Evolutionary conservation across 2,888 invertebrate species (phyloP).

Genomic region (Cecidostiba fungosa): DNA sequence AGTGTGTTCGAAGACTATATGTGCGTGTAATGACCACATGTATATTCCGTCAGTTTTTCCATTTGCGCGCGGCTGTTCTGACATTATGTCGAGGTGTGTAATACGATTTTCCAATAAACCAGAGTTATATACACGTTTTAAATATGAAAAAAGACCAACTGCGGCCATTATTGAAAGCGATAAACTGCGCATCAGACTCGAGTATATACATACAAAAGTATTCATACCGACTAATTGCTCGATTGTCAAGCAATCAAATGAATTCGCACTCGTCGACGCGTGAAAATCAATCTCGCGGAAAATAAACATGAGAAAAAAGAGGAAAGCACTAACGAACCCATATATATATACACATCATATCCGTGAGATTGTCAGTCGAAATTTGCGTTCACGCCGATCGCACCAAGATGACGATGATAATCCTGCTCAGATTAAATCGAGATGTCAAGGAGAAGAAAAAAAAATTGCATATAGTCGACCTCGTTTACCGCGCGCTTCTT

Average conservation of each 20-base stretch:
- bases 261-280: neutral
- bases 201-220: neutral
- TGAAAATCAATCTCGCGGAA: neutral
- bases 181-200: neutral
- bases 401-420: neutral
- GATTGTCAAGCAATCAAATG: neutral
- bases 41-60: neutral
- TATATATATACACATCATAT: neutral
- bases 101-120: neutral
- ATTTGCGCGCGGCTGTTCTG: neutral
- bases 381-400: neutral
- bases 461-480: neutral
- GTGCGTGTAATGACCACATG: neutral
- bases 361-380: neutral
- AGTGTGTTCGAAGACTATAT: neutral
- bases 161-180: neutral
- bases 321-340: constrained; percentile 12
- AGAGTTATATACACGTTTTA: neutral
- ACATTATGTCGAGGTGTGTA: neutral
- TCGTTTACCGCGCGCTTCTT: neutral
- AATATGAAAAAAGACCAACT: neutral
- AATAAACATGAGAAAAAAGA: neutral
- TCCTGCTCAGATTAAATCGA: neutral
- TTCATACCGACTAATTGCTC: neutral
- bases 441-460: neutral